phyloP scores from a whole-genome alignment of 2,113 vertebrate species.

The Marmota flaviventris region DNA sequence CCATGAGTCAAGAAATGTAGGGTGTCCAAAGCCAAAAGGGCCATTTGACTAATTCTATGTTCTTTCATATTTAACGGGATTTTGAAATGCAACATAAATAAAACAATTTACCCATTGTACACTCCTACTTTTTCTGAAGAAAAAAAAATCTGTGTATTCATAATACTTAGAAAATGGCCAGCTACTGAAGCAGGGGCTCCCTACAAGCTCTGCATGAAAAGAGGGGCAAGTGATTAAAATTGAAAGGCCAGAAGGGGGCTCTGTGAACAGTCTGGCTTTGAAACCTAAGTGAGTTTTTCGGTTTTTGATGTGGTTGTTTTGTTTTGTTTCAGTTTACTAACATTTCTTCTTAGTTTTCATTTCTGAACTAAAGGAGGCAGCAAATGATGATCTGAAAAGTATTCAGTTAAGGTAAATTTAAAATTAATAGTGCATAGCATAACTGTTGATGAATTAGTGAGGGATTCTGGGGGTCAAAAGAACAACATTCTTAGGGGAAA shows the following conservation, averaged over 20 bases:
- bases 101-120: constrained; percentile 56
- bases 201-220: not conserved
- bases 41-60: not conserved
- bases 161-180: not conserved
- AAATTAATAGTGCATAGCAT: not conserved
- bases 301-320: too few relatives aligned
- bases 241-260: not conserved
- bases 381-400: not conserved
- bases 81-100: constrained; percentile 13
- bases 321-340: not conserved
- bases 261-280: not conserved
- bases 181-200: not conserved
- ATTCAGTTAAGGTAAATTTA: not conserved
- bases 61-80: not conserved
- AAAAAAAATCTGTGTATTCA: constrained; percentile 17
- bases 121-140: not conserved
- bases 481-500: not conserved
- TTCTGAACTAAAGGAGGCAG: not conserved
- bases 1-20: not conserved
- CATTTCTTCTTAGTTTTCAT: not conserved
- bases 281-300: not conserved
- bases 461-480: not conserved
- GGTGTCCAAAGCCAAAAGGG: not conserved
- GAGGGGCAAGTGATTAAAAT: not conserved
- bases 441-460: not conserved